Conservation (phyloP, 2,113 vertebrate species). For the Alligator mississippiensis region DNA sequence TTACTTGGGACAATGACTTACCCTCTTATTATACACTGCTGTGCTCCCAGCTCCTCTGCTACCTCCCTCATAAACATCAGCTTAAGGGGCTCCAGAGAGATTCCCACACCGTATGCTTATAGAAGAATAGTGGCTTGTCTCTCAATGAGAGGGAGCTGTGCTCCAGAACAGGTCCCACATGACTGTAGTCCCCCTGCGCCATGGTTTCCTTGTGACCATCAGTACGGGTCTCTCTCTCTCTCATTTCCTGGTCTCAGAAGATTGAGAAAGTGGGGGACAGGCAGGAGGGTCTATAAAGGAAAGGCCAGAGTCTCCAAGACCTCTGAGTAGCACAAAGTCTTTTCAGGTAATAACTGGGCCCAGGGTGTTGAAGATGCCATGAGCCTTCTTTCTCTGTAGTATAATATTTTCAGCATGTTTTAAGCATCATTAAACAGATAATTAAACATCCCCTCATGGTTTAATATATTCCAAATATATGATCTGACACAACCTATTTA, state of each 20-base stretch:
- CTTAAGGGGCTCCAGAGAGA: not conserved
- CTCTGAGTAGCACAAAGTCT: not conserved
- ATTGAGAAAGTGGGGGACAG: not conserved
- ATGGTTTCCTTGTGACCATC: not conserved
- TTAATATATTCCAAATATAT: not conserved
- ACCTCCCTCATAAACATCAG: not conserved
- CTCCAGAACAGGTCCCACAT: not conserved
- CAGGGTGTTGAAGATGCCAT: not conserved
- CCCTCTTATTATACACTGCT: not conserved
- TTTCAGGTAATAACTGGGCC: not conserved
- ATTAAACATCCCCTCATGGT: not conserved
- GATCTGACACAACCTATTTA: not conserved
- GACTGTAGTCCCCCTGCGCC: not conserved
- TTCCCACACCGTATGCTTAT: not conserved
- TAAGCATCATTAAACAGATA: constrained; percentile 19
- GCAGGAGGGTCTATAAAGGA: rapidly evolving
- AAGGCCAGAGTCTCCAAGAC: not conserved
- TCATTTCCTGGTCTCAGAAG: not conserved
- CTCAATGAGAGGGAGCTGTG: not conserved
- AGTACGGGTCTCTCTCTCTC: not conserved
- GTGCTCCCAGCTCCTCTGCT: not conserved
- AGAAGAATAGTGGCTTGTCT: not conserved
- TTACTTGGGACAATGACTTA: not conserved
- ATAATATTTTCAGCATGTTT: not conserved
- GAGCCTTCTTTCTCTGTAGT: not conserved